A percentile compares a stretch with the other conserved stretches of the same genome.
These are phyloP conservation scores for Limnephilus auricula DNA, from an alignment of 2,888 invertebrate genomes.

Conservation along the genomic window DNA sequence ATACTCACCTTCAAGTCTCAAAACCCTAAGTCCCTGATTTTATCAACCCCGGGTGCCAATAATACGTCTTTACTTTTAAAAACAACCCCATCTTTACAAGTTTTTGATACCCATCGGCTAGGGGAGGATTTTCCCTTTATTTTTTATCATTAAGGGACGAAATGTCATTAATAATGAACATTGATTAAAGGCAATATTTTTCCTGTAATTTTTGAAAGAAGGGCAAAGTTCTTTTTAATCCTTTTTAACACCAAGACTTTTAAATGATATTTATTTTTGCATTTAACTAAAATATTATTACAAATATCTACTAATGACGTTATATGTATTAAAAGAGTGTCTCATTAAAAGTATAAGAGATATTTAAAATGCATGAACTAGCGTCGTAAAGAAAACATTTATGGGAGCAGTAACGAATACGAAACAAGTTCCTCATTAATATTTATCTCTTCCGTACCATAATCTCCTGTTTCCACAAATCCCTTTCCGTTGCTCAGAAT, in stretches of 20 bases:
- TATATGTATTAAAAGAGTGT: background rate
- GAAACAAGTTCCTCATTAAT: background rate
- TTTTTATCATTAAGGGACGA: conserved; percentile 19
- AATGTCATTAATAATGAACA: conserved; percentile 18
- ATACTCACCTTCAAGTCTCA: conserved; percentile 43
- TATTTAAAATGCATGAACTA: background rate
- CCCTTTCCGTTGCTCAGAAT: conserved; percentile 23
- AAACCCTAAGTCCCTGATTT: conserved; percentile 46
- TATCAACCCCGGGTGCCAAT: conserved; percentile 42
- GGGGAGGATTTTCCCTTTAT: background rate
- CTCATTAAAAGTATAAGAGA: background rate
- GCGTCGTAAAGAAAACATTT: background rate
- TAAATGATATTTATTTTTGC: background rate
- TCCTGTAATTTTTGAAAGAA: background rate
- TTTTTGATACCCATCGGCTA: conserved; percentile 34
- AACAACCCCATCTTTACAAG: conserved; percentile 43
- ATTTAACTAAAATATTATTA: background rate
- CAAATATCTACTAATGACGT: background rate
- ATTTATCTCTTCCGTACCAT: conserved; percentile 2
- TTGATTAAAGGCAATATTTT: conserved; percentile 36
- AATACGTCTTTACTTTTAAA: conserved; percentile 37
- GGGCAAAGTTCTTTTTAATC: background rate
- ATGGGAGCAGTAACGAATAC: background rate
- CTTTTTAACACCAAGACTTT: background rate
- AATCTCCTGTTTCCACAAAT: background rate